Conservation (phyloP, 1,140 invertebrate genomes). For the Epicauta chinensis region DNA sequence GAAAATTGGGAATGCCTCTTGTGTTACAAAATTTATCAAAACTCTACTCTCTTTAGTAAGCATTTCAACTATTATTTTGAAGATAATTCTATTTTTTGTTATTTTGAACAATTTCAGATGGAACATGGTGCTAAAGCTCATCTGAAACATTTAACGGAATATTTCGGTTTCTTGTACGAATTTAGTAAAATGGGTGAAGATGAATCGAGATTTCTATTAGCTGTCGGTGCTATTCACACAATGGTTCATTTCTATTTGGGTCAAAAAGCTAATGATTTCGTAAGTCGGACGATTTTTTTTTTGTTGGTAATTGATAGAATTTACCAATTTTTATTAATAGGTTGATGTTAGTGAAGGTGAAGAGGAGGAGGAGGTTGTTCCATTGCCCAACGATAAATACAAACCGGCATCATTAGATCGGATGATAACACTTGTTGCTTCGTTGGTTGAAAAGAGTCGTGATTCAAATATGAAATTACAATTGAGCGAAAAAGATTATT, state of each 20-base stretch:
- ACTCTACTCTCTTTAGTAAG: slow-evolving; percentile 79
- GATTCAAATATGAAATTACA: slow-evolving; percentile 66
- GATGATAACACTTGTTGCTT: slow-evolving; percentile 87
- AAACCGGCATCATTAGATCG: slow-evolving; percentile 89
- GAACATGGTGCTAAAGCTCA: slow-evolving; percentile 83
- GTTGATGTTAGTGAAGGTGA: slow-evolving; percentile 72
- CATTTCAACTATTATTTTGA: slow-evolving; percentile 13
- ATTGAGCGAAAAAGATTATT: slow-evolving; percentile 73
- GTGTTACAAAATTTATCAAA: slow-evolving; percentile 86
- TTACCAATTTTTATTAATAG: slow-evolving; percentile 24
- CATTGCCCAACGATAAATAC: slow-evolving; percentile 66
- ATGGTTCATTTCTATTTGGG: slow-evolving; percentile 90
- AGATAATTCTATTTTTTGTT: background rate
- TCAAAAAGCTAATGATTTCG: slow-evolving; percentile 62
- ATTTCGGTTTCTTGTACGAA: slow-evolving; percentile 85
- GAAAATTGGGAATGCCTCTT: slow-evolving; percentile 75
- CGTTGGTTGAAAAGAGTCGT: slow-evolving; percentile 80
- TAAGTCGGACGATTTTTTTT: slow-evolving; percentile 39
- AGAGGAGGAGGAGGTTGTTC: slow-evolving; percentile 67
- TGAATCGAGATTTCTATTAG: slow-evolving; percentile 79
- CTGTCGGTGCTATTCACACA: slow-evolving; percentile 79
- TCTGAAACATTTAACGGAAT: slow-evolving; percentile 83
- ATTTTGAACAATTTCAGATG: slow-evolving; percentile 49
- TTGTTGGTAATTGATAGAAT: background rate
- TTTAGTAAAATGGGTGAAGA: slow-evolving; percentile 94